Conservation (phyloP, 1,140 invertebrate species). For the Drosophila suzukii region DNA sequence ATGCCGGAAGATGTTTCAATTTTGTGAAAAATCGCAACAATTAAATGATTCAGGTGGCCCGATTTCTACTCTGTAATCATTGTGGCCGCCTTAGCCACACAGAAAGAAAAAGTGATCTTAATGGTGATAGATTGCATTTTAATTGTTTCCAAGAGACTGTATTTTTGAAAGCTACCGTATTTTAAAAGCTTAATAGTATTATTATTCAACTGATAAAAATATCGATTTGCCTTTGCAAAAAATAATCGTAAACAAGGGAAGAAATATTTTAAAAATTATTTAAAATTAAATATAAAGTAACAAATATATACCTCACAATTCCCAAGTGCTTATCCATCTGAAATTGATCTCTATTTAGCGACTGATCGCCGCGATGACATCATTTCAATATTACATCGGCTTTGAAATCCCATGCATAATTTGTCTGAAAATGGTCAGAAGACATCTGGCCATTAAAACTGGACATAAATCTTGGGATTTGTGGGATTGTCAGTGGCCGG, state of each 20-base stretch:
- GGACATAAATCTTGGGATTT: conserved; percentile 67
- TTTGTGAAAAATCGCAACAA: conserved; percentile 78
- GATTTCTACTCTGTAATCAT: conserved; percentile 59
- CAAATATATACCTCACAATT: neutral
- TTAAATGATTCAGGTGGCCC: conserved; percentile 75
- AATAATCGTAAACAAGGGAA: no score
- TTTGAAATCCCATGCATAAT: conserved; percentile 63
- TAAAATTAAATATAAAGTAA: neutral
- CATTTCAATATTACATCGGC: conserved; percentile 40
- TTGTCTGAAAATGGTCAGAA: conserved; percentile 75
- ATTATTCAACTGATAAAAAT: no score
- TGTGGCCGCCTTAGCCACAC: conserved; percentile 25
- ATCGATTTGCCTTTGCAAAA: no score
- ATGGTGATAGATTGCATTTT: neutral
- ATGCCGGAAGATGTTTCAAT: conserved; percentile 81
- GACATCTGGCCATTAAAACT: conserved; percentile 58
- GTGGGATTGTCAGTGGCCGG: conserved; percentile 58
- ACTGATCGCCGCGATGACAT: conserved; percentile 53
- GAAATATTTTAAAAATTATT: neutral
- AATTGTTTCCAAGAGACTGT: neutral
- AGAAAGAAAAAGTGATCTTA: neutral
- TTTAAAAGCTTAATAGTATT: neutral
- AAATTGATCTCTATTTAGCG: conserved; percentile 16
- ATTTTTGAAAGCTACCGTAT: neutral
- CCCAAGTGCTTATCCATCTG: neutral